Conservation (phyloP, 2,888 invertebrate species). For the Drosophila sordidula region DNA sequence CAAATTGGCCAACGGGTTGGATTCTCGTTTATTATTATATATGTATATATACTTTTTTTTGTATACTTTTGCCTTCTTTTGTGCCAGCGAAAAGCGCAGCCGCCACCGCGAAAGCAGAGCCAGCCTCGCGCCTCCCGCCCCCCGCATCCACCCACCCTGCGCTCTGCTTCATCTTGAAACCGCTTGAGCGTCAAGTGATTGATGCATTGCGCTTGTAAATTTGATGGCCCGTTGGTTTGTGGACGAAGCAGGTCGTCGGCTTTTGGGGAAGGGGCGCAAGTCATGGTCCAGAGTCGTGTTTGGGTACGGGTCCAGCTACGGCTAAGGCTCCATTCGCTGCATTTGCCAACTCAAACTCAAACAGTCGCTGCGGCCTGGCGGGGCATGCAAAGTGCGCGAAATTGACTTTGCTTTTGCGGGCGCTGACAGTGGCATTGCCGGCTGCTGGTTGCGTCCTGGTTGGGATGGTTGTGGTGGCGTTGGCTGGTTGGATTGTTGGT, state of each 20-base stretch:
- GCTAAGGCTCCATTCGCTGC: constrained; percentile 36
- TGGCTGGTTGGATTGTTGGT: constrained; percentile 13
- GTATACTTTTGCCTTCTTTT: constrained; percentile 22
- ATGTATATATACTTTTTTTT: background rate
- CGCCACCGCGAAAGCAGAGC: constrained; percentile 28
- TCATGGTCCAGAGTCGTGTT: constrained; percentile 31
- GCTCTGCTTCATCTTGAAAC: constrained; percentile 51
- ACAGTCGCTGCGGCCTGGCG: constrained; percentile 45
- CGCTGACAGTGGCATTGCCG: constrained; percentile 77
- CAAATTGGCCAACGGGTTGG: constrained; percentile 68
- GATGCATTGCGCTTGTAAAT: constrained; percentile 79
- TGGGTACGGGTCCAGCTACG: constrained; percentile 17
- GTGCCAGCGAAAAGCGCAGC: constrained; percentile 63
- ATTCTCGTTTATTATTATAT: constrained; percentile 24
- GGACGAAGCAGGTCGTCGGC: constrained; percentile 24
- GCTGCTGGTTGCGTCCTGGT: constrained; percentile 32
- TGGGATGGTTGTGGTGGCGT: constrained; percentile 16
- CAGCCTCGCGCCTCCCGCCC: background rate
- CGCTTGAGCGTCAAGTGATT: constrained; percentile 70
- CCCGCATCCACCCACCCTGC: background rate
- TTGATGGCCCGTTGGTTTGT: constrained; percentile 65
- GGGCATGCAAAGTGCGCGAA: constrained; percentile 79
- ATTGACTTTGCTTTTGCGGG: constrained; percentile 80
- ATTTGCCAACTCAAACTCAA: constrained; percentile 59
- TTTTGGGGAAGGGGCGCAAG: constrained; percentile 19